Evolutionary conservation across 2,797 vertebrate genomes (phyloP), one percentile per base, ranked within the genome.

Genomic region (Pseudopleuronectes americanus): DNA sequence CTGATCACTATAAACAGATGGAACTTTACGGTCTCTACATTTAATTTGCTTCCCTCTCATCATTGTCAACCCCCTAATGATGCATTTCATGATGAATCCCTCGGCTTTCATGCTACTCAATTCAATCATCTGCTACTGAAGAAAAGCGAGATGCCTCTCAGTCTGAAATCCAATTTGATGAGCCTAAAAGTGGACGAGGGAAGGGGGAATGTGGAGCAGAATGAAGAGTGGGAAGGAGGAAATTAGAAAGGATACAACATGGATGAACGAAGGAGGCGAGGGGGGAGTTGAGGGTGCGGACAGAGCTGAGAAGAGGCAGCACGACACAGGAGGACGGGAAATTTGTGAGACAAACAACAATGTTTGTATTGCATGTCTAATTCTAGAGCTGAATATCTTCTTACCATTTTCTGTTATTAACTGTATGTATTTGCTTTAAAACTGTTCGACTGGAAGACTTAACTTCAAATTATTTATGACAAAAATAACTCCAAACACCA

Each of bases 91-190:
- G 64, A 21, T 68, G 16, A 79, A 74, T 52, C 49, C 68, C 24
- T 41, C 19, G 63, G 71, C 51, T 70, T 75, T 83, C 62, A 80
- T 76, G 43, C 58, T 52, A 33, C 55, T 74, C 70, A 70, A 36
- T 86, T 84, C 67, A 80, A 60, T 81, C 57, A 75, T 76, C 60
- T 68, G 53, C 74, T 77, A 33, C 59, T 75, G 74, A 74, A 53
- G 72, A 71, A 74, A 83, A 79, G 64, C 71, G 57, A 74, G 67
- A 76, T 74, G 69, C 45, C 57, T 79, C 62, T 80, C 56, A 64
- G 49, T 57, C 59, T 71, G 68, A 79, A 82, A 75, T 74, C 76
- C 67, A 77, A 83, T 81, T 71, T 78, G 69, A 83, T 77, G 71
- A 62, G 51, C 47, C 54, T 61, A 22, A 73, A 49, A 22, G 56